These are phyloP conservation scores for Lasioglossum malachurum DNA, from an alignment of 2,888 invertebrate genomes.

Conservation along the genomic window DNA sequence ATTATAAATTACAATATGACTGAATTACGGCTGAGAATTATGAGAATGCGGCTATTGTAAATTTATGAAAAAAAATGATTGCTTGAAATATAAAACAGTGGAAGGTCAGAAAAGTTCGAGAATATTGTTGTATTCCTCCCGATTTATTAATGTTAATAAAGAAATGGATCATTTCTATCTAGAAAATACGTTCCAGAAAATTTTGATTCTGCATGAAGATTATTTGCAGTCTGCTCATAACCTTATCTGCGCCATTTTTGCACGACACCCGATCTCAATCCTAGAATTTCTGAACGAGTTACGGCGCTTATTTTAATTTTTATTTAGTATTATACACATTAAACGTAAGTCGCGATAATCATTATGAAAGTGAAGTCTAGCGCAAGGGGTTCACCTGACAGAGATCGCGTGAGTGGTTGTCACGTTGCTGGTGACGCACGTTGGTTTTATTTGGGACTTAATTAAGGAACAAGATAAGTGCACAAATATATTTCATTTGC, in stretches of 20 bases:
- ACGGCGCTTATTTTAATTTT: background rate
- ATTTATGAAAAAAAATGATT: too few species aligned
- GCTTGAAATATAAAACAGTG: too few species aligned
- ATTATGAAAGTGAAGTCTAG: background rate
- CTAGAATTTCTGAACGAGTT: background rate
- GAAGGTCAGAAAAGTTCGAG: too few species aligned
- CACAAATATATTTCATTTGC: background rate
- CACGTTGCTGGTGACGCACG: background rate
- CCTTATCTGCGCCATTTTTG: background rate
- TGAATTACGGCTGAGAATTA: too few species aligned
- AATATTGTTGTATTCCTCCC: background rate
- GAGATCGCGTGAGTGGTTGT: constrained; percentile 5
- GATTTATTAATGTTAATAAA: background rate
- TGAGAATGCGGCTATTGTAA: too few species aligned
- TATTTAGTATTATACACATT: background rate
- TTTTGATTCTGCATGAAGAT: background rate
- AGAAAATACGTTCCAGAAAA: background rate
- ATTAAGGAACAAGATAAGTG: background rate
- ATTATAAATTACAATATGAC: too few species aligned
- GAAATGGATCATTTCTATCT: background rate
- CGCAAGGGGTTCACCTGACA: background rate
- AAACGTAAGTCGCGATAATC: background rate
- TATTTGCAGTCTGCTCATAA: background rate
- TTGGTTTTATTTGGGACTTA: background rate
- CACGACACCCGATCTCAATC: background rate